A percentile compares a stretch with the other conserved stretches of the same genome.
These are phyloP conservation scores for Phoenoteleia sp. DNA, from an alignment of 2,888 invertebrate species.

Conservation along the genomic window DNA sequence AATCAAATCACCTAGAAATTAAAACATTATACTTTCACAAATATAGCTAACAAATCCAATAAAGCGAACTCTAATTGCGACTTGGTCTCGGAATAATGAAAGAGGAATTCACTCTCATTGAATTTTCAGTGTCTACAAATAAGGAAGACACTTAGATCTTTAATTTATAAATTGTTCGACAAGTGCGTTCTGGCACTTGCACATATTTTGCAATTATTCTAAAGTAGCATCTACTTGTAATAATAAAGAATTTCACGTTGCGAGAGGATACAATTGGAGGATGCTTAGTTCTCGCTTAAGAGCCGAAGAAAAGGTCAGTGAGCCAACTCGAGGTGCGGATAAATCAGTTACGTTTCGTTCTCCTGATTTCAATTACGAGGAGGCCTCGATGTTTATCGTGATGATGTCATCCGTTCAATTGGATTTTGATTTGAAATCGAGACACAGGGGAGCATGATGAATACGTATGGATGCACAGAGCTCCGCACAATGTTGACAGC, in stretches of 20 bases:
- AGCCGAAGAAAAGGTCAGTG: slow-evolving; percentile 63
- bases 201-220: slow-evolving; percentile 24
- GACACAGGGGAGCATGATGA: slow-evolving; percentile 44
- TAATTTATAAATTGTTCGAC: no score
- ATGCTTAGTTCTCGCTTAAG: slow-evolving; percentile 38
- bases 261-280: slow-evolving; percentile 54
- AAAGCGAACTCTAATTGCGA: no score
- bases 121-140: no score
- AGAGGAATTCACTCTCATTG: no score
- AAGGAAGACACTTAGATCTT: no score
- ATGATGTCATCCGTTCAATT: slow-evolving; percentile 69
- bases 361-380: slow-evolving; percentile 68
- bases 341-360: slow-evolving; percentile 69
- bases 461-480: slow-evolving; percentile 58
- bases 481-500: slow-evolving; percentile 57
- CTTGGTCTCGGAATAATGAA: no score
- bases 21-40: not conserved
- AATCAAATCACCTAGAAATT: not conserved
- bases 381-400: slow-evolving; percentile 68
- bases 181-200: no score
- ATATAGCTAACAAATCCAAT: not conserved
- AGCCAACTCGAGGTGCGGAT: slow-evolving; percentile 66
- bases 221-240: slow-evolving; percentile 8
- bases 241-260: slow-evolving; percentile 55
- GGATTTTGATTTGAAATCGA: slow-evolving; percentile 67